phyloP scores from a whole-genome alignment of 2,797 vertebrate species.

The Cyclopterus lumpus region DNA sequence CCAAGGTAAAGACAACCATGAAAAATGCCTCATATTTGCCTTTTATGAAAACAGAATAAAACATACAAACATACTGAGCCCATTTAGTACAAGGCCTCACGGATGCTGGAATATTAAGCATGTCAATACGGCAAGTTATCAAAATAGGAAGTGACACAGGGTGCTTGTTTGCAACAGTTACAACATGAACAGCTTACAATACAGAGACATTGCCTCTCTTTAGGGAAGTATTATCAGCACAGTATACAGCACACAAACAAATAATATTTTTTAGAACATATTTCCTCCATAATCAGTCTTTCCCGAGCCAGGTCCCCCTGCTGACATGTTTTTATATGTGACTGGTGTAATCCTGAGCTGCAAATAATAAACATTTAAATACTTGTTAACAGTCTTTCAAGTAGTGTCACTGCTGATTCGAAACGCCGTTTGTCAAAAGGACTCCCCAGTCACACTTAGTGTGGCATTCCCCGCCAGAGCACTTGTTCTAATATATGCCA shows the following conservation, averaged over 20 bases:
- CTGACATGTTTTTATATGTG: conserved; percentile 56
- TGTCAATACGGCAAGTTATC: conserved; percentile 53
- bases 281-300: conserved; percentile 52
- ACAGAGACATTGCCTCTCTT: conserved; percentile 34
- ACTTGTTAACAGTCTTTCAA: conserved; percentile 67
- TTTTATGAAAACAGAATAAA: conserved; percentile 78
- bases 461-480: conserved; percentile 64
- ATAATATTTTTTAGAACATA: conserved; percentile 43
- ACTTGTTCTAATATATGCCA: conserved; percentile 76
- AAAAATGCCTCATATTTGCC: conserved; percentile 71
- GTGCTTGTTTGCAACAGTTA: conserved; percentile 50
- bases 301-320: conserved; percentile 29
- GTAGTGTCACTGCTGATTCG: conserved; percentile 76
- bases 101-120: conserved; percentile 62
- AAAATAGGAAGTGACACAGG: conserved; percentile 62
- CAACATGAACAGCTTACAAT: conserved; percentile 40
- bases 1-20: conserved; percentile 67
- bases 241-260: conserved; percentile 37
- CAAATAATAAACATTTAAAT: conserved; percentile 77
- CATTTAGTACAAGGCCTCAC: conserved; percentile 62
- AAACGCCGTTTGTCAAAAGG: conserved; percentile 76
- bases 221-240: conserved; percentile 44
- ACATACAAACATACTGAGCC: conserved; percentile 70
- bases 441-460: conserved; percentile 71
- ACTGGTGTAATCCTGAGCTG: conserved; percentile 45